phyloP scores from a whole-genome alignment of 2,113 vertebrate species.

The Hyla sarda region DNA sequence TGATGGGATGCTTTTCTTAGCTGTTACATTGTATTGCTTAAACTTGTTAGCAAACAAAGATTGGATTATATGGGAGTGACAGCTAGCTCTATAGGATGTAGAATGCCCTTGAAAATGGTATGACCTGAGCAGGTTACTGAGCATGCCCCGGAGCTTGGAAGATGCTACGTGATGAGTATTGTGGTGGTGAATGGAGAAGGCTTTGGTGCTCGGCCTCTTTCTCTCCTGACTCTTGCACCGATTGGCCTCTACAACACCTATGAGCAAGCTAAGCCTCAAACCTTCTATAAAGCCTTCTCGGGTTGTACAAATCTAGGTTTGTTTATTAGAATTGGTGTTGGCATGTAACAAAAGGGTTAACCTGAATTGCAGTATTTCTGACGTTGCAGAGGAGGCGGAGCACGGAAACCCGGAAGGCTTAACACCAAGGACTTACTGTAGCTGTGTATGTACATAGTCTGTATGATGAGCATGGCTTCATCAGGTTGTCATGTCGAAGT shows the following conservation, averaged over 20 bases:
- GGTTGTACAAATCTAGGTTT: not conserved
- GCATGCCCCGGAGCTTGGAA: not conserved
- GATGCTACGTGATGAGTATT: conserved; percentile 23
- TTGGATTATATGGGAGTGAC: not conserved
- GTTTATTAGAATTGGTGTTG: not conserved
- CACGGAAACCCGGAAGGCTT: not conserved
- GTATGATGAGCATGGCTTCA: not conserved
- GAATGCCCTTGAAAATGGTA: not conserved
- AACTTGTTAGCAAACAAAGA: not conserved
- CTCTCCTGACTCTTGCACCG: not conserved
- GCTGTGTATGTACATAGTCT: not conserved
- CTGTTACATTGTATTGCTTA: not conserved
- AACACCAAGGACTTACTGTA: conserved; percentile 53
- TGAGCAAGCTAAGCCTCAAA: not conserved
- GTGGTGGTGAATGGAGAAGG: conserved; percentile 2
- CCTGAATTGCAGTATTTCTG: conserved; percentile 41
- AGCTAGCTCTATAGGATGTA: conserved; percentile 2
- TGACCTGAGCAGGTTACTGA: not conserved
- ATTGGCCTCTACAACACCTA: not conserved
- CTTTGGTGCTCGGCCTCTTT: not conserved
- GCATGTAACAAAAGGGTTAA: conserved; percentile 25
- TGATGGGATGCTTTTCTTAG: not conserved
- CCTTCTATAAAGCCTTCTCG: not conserved
- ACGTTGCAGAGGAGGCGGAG: conserved; percentile 10
- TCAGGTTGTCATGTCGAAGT: not conserved